Conservation (phyloP, 2,888 invertebrate species). For the Drosophila nigritarsus region DNA sequence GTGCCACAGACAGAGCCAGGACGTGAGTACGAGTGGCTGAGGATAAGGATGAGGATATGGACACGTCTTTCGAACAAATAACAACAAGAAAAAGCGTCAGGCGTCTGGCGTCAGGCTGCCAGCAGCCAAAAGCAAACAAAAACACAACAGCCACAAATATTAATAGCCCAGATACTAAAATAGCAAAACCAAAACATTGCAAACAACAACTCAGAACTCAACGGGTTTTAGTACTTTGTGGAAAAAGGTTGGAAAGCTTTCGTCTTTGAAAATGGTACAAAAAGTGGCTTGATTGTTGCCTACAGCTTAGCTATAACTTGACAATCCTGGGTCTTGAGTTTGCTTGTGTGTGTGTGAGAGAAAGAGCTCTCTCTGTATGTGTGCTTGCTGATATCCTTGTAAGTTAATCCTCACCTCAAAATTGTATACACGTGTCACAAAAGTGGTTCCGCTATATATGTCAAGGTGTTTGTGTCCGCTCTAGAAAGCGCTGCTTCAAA, state of each 20-base stretch:
- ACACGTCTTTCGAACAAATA: constrained; percentile 45
- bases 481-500: constrained; percentile 2
- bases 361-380: background rate
- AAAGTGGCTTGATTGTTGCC: background rate
- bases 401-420: constrained; percentile 61
- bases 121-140: constrained; percentile 36
- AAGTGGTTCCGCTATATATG: constrained; percentile 41
- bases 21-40: constrained; percentile 4
- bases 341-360: background rate
- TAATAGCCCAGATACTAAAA: constrained; percentile 77
- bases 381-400: constrained; percentile 30
- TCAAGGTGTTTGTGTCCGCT: constrained; percentile 3
- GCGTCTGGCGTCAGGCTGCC: constrained; percentile 52
- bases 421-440: constrained; percentile 49
- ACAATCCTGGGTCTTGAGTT: constrained; percentile 21
- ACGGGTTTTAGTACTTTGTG: constrained; percentile 51
- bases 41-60: constrained; percentile 37
- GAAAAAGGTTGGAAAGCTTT: constrained; percentile 37
- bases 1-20: constrained; percentile 47
- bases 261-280: constrained; percentile 1
- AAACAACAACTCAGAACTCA: constrained; percentile 43
- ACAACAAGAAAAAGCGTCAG: constrained; percentile 56
- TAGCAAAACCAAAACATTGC: constrained; percentile 52
- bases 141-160: constrained; percentile 65
- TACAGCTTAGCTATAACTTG: constrained; percentile 25